Conservation (phyloP, 2,888 invertebrate genomes). For the Drosophila rellima region DNA sequence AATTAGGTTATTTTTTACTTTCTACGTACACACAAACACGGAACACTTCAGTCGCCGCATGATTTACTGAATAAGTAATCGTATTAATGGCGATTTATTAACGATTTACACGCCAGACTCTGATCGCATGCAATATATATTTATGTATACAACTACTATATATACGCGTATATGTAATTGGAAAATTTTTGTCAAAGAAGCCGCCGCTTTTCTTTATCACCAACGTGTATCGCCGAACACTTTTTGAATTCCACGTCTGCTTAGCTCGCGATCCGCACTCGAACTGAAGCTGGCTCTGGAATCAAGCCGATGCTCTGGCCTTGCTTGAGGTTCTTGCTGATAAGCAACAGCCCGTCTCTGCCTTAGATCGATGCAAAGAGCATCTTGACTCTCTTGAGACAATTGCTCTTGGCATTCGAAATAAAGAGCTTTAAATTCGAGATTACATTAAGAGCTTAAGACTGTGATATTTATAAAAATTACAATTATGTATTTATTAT, state of each 20-base stretch:
- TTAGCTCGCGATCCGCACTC: slow-evolving; percentile 73
- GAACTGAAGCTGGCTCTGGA: slow-evolving; percentile 67
- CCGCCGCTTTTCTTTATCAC: slow-evolving; percentile 61
- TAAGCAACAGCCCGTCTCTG: slow-evolving; percentile 53
- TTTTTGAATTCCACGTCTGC: slow-evolving; percentile 58
- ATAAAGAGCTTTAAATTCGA: background rate
- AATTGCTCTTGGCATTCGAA: slow-evolving; percentile 21
- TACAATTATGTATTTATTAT: slow-evolving; percentile 52
- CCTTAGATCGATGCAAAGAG: slow-evolving; percentile 25
- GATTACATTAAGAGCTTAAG: background rate
- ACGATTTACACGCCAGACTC: slow-evolving; percentile 24
- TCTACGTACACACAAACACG: slow-evolving; percentile 84
- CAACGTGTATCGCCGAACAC: slow-evolving; percentile 30
- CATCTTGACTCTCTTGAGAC: slow-evolving; percentile 35
- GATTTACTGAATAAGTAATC: slow-evolving; percentile 32
- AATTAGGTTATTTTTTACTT: slow-evolving; percentile 64
- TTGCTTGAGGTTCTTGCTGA: slow-evolving; percentile 70
- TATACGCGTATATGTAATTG: slow-evolving; percentile 38
- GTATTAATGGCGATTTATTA: slow-evolving; percentile 23
- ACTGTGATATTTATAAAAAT: slow-evolving; percentile 25
- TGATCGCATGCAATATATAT: slow-evolving; percentile 4
- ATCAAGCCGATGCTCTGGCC: slow-evolving; percentile 58
- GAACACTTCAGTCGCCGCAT: slow-evolving; percentile 82
- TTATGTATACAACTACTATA: slow-evolving; percentile 22
- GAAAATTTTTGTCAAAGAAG: slow-evolving; percentile 41